Conservation (phyloP, 2,797 vertebrate genomes). For the Petrocephalus sullivani region DNA sequence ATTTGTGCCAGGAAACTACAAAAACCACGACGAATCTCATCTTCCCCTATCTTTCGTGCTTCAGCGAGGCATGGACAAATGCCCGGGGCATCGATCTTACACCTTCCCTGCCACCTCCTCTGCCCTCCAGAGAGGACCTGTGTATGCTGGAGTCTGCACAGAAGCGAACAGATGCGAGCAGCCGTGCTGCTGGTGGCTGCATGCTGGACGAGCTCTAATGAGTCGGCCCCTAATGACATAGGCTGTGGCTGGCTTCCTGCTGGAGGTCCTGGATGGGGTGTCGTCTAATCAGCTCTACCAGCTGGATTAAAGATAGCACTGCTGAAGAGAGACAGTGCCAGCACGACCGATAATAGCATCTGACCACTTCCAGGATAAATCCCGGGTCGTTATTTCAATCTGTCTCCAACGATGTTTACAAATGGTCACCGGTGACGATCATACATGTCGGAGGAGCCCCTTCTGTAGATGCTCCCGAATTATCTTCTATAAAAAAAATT, state of each 20-base stretch:
- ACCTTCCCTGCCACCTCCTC: not conserved
- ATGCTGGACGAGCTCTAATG: not conserved
- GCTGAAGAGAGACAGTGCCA: not conserved
- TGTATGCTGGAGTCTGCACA: not conserved
- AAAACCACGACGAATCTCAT: not conserved
- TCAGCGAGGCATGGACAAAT: not conserved
- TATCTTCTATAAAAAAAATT: not conserved
- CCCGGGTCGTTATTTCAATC: not conserved
- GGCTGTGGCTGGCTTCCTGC: not conserved
- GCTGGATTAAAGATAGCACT: constrained; percentile 16
- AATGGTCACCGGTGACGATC: not conserved
- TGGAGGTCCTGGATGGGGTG: not conserved
- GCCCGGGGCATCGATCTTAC: not conserved
- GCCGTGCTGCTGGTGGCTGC: not conserved
- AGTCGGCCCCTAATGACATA: not conserved
- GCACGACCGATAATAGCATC: not conserved
- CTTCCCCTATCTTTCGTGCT: not conserved
- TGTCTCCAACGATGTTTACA: not conserved
- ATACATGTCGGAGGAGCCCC: not conserved
- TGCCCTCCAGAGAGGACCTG: not conserved
- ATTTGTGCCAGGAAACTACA: not conserved
- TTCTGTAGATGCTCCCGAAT: not conserved
- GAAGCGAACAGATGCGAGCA: not conserved
- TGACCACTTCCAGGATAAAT: not conserved
- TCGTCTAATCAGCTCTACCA: not conserved